A percentile compares a stretch with the other conserved stretches of the same genome.
Conservation (phyloP, 2,888 invertebrate genomes). For the Prenolepis imparis region DNA sequence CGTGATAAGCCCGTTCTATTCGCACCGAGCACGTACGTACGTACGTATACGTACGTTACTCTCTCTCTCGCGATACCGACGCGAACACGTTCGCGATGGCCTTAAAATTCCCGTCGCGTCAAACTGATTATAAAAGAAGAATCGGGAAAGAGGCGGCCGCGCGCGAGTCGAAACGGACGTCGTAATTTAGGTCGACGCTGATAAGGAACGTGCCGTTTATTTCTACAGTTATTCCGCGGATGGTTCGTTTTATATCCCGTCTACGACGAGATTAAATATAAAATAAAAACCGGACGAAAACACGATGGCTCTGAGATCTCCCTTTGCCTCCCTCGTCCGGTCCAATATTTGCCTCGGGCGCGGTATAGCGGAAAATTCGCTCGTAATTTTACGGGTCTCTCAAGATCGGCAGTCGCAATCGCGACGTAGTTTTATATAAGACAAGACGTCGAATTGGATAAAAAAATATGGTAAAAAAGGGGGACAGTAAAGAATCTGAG, state of each 20-base stretch:
- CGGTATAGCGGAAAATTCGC: constrained; percentile 18
- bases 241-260: constrained; percentile 65
- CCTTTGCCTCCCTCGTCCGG: not conserved
- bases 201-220: constrained; percentile 78
- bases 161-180: constrained; percentile 71
- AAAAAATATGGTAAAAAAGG: not conserved
- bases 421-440: not conserved
- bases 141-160: constrained; percentile 52
- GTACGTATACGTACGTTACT: constrained; percentile 35
- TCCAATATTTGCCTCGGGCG: constrained; percentile 28
- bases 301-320: constrained; percentile 1
- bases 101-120: constrained; percentile 72
- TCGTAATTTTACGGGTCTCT: constrained; percentile 31
- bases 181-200: constrained; percentile 76
- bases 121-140: constrained; percentile 66
- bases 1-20: constrained; percentile 57
- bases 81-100: constrained; percentile 20
- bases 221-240: constrained; percentile 68
- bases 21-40: constrained; percentile 51
- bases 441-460: not conserved
- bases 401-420: constrained; percentile 7
- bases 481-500: not conserved
- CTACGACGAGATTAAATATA: constrained; percentile 57
- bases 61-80: constrained; percentile 41
- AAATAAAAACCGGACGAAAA: constrained; percentile 38